Evolutionary conservation across 2,888 invertebrate species (phyloP), one percentile per base, ranked within the genome.

Genomic region (Dione vanillae): DNA sequence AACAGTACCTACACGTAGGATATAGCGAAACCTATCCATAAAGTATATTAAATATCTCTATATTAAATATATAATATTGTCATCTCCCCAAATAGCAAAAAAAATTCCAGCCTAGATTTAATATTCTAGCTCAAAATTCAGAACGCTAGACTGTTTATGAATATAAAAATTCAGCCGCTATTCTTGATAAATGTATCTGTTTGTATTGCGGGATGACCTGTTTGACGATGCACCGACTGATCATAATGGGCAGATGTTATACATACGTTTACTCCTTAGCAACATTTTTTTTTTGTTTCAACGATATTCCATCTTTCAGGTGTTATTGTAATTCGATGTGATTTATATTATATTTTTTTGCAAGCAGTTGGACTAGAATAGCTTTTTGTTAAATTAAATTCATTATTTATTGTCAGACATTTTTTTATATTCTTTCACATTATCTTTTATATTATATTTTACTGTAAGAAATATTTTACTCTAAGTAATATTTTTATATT

Each of bases 211-310:
- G 77, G 84, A 83, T 89, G 88, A 89, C 87, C 90, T 91, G 90
- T 79, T 91, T 92, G 87, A 77, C 82, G 82, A 92, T 89, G 89
- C 92, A 90, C 88, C 85, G 82, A 85, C 86, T 86, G 73, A 77
- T 78, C 76, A 77, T 87, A 87, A 87, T 89, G 76, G 85, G 87
- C 87, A 88, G 87, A 89, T 87, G 87, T 85, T 86, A 86, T 86
- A 83, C 82, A 87, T 83, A 82, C 82, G 76, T 73, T 77, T 37
- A 76, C 81, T 75, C 79, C 84, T 79, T 85, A 78, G 84, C 81
- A 85, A 88, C 86, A 83, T 79, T 78, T 82, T 75, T 47, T 75
- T 47, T 71, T 77, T 66, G 66, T 64, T 65, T 62, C 61, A 64
- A 49, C 20, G 67, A 54, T 68, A 64, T 67, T 71, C 67, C 65